A percentile compares a stretch with the other conserved stretches of the same genome.
phyloP scores from a whole-genome alignment of 2,797 vertebrate species.

The Fistularia tabacaria region DNA sequence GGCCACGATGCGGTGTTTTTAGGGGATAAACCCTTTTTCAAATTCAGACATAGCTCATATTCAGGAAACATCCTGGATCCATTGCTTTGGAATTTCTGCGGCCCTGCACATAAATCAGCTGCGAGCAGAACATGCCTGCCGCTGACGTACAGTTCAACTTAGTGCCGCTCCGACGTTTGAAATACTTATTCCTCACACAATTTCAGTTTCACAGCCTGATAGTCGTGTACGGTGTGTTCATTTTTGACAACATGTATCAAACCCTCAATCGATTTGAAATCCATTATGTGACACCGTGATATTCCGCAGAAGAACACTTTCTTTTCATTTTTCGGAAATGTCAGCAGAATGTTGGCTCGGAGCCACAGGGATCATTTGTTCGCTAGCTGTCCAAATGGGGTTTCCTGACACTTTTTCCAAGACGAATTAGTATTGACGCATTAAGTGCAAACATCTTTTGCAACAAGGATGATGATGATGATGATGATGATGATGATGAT shows the following conservation, averaged over 20 bases:
- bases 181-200: conserved; percentile 31
- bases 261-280: neutral
- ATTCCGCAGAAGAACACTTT: too few species aligned
- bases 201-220: conserved; percentile 22
- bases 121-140: conserved; percentile 31
- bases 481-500: too few species aligned
- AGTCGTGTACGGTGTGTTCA: conserved; percentile 21
- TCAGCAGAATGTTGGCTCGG: too few species aligned
- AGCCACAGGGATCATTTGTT: too few species aligned
- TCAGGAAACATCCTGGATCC: conserved; percentile 68
- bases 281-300: too few species aligned
- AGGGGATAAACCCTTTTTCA: conserved; percentile 60
- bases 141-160: conserved; percentile 25
- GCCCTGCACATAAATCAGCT: conserved; percentile 64
- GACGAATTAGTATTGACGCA: too few species aligned
- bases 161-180: conserved; percentile 20
- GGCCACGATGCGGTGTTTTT: conserved; percentile 46
- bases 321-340: too few species aligned
- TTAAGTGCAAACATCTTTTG: too few species aligned
- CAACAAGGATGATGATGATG: too few species aligned
- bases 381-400: too few species aligned
- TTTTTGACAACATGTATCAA: conserved; percentile 6
- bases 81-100: conserved; percentile 68
- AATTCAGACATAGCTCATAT: conserved; percentile 58
- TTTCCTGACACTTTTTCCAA: too few species aligned